Evolutionary conservation across 1,140 invertebrate genomes (phyloP), one percentile per base, ranked within the genome.

Genomic region (Nilaparvata lugens): DNA sequence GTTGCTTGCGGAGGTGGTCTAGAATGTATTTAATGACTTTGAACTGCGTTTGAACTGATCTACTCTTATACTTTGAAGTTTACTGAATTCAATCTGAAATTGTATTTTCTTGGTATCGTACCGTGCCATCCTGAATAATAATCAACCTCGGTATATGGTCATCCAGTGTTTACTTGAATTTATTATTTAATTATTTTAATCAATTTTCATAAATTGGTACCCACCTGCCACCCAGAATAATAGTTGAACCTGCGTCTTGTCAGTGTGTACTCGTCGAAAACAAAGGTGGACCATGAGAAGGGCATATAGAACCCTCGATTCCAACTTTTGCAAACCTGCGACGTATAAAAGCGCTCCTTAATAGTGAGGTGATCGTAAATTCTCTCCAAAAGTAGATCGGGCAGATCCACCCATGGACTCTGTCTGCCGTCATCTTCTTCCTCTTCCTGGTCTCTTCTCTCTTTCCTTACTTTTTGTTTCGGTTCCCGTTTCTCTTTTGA

Each of bases 191-290:
- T 63, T 57, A 7, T 57, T 35, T 31, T 21, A 23, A 13, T 55
- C n/a, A 38, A 23, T 16, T 23, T 18, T 31, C n/a, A n/a, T n/a
- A 28, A 28, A 28, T 28, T 28, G 7, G 7, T 28, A 28, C 25
- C 7, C 31, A 71, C 79, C 72, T 88, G 84, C 83, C 89, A 91
- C 9, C 89, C 89, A 56, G 85, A 85, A 71, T 91, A 91, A 66
- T 90, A 89, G 71, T 91, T 90, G 69, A 83, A 91, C 68, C 84
- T 84, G 4, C 85, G 76, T 56, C 87, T 78, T 0, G 87, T 90
- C 2, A 93, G 72, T 0, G 87, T 89, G 9, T 75, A 78, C 69
- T 91, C 89, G 60, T 84, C 78, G 18, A 92, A 72, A 0, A 80
- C 75, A 69, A 92, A 92, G 4, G 78, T 82, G 13, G 81, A 74